These are phyloP conservation scores for Microplitis deprimator DNA, from an alignment of 2,888 invertebrate genomes.

Conservation along the genomic window DNA sequence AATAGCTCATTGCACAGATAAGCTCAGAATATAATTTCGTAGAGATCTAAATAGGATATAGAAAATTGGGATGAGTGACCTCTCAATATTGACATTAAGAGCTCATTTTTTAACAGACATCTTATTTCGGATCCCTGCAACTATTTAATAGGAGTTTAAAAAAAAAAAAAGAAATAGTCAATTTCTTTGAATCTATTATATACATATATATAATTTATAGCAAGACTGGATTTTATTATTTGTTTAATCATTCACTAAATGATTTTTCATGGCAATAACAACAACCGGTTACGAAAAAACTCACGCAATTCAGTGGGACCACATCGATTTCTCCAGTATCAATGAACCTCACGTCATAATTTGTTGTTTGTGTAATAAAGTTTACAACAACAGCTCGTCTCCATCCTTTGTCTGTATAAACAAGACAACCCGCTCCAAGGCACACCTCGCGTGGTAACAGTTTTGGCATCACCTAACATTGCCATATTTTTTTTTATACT, in stretches of 20 bases:
- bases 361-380: conserved; percentile 53
- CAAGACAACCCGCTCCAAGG: conserved; percentile 66
- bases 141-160: too few relatives aligned
- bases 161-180: too few relatives aligned
- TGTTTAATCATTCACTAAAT: conserved; percentile 34
- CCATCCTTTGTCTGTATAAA: conserved; percentile 63
- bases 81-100: too few relatives aligned
- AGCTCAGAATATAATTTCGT: too few relatives aligned
- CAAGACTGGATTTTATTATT: conserved; percentile 17
- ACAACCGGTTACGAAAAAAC: conserved; percentile 53
- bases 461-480: conserved; percentile 67
- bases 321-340: conserved; percentile 65
- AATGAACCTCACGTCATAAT: conserved; percentile 64
- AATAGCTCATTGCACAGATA: too few relatives aligned
- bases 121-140: too few relatives aligned
- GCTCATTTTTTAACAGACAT: too few relatives aligned
- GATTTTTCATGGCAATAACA: conserved; percentile 37
- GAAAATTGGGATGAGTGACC: too few relatives aligned
- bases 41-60: too few relatives aligned
- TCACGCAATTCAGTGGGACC: conserved; percentile 64
- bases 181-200: too few relatives aligned
- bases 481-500: conserved; percentile 52
- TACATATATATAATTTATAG: too few relatives aligned
- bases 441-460: conserved; percentile 63
- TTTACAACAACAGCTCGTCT: conserved; percentile 64